phyloP scores from a whole-genome alignment of 1,140 invertebrate genomes.

The Scaptomyza graminum region DNA sequence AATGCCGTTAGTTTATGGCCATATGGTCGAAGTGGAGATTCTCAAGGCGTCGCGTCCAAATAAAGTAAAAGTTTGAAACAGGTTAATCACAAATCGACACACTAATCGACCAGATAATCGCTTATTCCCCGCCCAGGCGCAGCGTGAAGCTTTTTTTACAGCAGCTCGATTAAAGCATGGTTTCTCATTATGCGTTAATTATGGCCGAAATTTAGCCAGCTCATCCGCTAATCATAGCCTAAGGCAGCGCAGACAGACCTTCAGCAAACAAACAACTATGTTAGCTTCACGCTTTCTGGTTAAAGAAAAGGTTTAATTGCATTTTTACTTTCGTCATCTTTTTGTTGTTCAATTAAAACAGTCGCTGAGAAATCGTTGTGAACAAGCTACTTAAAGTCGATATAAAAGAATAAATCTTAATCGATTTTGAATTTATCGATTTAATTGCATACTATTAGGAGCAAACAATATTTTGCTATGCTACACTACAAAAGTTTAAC shows the following conservation, averaged over 20 bases:
- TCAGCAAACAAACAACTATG: not conserved
- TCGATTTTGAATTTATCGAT: not conserved
- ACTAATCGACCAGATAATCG: conserved; percentile 35
- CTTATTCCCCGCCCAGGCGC: conserved; percentile 30
- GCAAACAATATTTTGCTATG: not conserved
- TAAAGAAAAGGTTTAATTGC: conserved; percentile 3
- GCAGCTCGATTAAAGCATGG: conserved; percentile 43
- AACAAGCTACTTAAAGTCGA: not conserved
- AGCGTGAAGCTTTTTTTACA: conserved; percentile 25
- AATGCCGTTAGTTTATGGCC: conserved; percentile 33
- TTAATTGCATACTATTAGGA: conserved; percentile 14
- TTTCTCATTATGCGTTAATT: conserved; percentile 45
- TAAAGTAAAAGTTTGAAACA: conserved; percentile 70
- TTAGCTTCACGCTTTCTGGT: conserved; percentile 15
- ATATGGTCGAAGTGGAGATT: conserved; percentile 53
- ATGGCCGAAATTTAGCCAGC: conserved; percentile 31
- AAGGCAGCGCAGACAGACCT: not conserved
- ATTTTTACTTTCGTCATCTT: not conserved
- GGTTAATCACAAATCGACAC: conserved; percentile 42
- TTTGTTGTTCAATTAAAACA: too few relatives aligned
- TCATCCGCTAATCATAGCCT: conserved; percentile 58
- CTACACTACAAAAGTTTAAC: too few relatives aligned
- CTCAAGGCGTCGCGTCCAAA: conserved; percentile 40
- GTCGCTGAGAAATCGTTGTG: not conserved
- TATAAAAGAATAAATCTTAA: not conserved